Percentiles rank a stretch among this genome's conserved stretches.
Conservation (phyloP, 2,888 invertebrate genomes). For the Philonicus albiceps region DNA sequence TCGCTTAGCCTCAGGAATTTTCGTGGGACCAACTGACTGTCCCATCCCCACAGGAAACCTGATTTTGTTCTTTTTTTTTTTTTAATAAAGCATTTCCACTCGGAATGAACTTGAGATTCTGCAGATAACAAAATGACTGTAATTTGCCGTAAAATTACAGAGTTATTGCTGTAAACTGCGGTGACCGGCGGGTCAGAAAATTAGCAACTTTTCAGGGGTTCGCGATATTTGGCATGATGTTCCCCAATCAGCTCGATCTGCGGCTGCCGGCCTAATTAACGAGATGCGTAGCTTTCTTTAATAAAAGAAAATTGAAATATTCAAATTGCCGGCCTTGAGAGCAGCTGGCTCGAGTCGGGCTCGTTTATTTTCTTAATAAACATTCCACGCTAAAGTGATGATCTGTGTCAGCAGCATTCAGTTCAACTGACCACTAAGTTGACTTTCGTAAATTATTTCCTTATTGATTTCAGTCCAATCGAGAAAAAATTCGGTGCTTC, state of each 20-base stretch:
- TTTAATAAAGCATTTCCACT: background rate
- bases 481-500: background rate
- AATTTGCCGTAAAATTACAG: background rate
- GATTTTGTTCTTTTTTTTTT: background rate
- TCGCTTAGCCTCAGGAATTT: background rate
- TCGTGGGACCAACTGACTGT: background rate
- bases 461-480: background rate
- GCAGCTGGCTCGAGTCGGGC: background rate
- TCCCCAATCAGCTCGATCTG: background rate
- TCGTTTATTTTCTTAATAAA: background rate
- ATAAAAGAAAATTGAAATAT: background rate
- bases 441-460: background rate
- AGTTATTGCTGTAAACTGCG: background rate
- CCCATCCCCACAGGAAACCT: background rate
- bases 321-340: background rate
- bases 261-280: background rate
- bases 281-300: background rate
- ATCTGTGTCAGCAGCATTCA: background rate
- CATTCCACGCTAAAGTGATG: background rate
- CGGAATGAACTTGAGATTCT: conserved; percentile 1
- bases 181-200: background rate
- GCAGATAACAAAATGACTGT: background rate
- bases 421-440: background rate
- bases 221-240: background rate
- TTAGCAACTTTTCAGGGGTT: background rate